phyloP scores from a whole-genome alignment of 2,888 invertebrate species.

The Spatulosminthurus flaviceps region DNA sequence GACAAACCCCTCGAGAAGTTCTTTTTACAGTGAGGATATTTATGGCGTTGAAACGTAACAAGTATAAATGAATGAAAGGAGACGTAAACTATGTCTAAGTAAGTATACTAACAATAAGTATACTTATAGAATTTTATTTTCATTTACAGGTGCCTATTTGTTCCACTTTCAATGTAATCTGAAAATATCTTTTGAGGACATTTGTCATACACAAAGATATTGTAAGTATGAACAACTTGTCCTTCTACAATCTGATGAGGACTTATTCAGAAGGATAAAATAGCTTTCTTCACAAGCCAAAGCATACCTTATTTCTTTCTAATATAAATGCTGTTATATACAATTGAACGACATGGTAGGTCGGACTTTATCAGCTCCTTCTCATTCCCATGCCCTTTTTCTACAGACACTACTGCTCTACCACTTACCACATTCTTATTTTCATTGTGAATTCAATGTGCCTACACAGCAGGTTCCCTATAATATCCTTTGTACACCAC shows the following conservation, averaged over 20 bases:
- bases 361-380: conserved; percentile 9
- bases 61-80: background rate
- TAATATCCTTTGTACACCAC: background rate
- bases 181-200: background rate
- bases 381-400: background rate
- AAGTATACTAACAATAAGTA: no score
- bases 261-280: background rate
- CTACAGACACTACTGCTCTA: background rate
- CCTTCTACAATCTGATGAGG: background rate
- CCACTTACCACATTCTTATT: background rate
- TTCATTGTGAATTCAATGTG: background rate
- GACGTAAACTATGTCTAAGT: no score
- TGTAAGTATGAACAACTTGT: background rate
- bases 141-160: background rate
- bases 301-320: background rate
- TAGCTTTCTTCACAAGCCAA: background rate
- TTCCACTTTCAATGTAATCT: background rate
- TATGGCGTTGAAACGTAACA: conserved; percentile 3
- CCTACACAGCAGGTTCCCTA: conserved; percentile 1
- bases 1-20: background rate
- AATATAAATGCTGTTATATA: background rate
- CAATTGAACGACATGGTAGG: background rate
- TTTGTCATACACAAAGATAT: background rate
- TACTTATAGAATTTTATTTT: background rate
- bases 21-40: background rate